Base-by-base conservation (phyloP, 1,140 invertebrate species). In the Adelges cooleyi region DNA sequence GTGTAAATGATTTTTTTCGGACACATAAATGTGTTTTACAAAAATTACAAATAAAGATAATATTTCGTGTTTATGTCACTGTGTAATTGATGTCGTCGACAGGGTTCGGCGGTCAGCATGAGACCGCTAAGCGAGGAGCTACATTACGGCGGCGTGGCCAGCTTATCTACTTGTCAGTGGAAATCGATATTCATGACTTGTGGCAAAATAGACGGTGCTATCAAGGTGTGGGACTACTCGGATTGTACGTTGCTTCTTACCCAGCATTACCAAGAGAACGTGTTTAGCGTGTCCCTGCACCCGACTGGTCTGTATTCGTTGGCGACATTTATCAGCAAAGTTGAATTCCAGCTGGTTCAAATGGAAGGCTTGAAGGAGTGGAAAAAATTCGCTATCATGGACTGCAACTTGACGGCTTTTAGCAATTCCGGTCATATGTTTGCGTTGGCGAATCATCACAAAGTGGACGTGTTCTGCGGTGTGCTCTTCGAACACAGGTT, bases 181-280 rank as follows among this genome's bases (percentile, higher is more conserved):
- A 95, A 95, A 75, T 86, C 90, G 0, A 82, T 93, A 25, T 82
- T 94, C 27, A 85, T 92, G 73, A 94, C 91, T 0, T 85, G 85
- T 42, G 90, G 90, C 53, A 76, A 80, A 67, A 71, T 80, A 10
- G 92, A 96, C 74, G 80, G 86, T 62, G 90, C 85, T 25, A 80
- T 95, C 25, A 79, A 88, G 48, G 80, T 96, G 10, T 95, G 92
- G 92, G 90, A 95, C 72, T 94, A 90, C 70, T 84, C 90, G 72
- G 86, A 82, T 0, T 80, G 83, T 66, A 82, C 79, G 42, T 75
- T 92, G 20, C 85, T 94, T 69, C 75, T 93, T 72, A 80, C 84
- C 42, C 90, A 89, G 71, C 80, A 88, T 67, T 93, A 90, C 72
- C 78, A 84, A 33, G 86, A 92, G 69, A 86, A 90, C 70, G 82